Conservation (phyloP, 2,113 vertebrate genomes). For the Cariama cristata region DNA sequence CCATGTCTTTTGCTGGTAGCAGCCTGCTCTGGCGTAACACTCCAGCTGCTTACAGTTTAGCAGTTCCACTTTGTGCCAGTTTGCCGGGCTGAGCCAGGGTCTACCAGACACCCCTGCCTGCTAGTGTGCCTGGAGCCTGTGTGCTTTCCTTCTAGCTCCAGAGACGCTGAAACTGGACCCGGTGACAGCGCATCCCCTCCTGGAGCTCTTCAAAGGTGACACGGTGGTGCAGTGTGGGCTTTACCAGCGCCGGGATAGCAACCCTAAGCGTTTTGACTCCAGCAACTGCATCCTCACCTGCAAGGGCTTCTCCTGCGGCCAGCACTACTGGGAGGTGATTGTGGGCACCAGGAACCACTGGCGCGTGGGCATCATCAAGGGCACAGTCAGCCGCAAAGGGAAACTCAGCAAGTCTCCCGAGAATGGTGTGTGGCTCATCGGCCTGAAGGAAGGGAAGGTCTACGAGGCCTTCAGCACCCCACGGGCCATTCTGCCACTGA, state of each 20-base stretch:
- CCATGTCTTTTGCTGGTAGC: accelerated
- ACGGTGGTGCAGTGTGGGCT: constrained; percentile 79
- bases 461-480: constrained; percentile 83
- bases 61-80: not conserved
- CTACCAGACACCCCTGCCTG: not conserved
- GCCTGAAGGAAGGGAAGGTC: constrained; percentile 82
- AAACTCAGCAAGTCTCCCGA: constrained; percentile 84
- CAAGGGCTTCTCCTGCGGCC: constrained; percentile 84
- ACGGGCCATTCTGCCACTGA: constrained; percentile 70
- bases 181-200: constrained; percentile 81
- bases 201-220: constrained; percentile 81
- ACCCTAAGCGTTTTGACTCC: constrained; percentile 82
- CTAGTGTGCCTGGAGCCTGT: not conserved
- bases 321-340: constrained; percentile 88
- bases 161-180: constrained; percentile 84
- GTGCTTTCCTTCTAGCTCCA: constrained; percentile 64
- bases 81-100: not conserved
- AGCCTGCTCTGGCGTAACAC: not conserved
- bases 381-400: constrained; percentile 79
- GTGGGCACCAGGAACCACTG: constrained; percentile 85
- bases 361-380: constrained; percentile 84
- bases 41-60: not conserved
- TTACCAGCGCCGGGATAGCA: constrained; percentile 75
- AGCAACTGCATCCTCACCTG: constrained; percentile 83
- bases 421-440: constrained; percentile 82